Conservation (phyloP, 2,113 vertebrate species). For the Nansenia antarctica region DNA sequence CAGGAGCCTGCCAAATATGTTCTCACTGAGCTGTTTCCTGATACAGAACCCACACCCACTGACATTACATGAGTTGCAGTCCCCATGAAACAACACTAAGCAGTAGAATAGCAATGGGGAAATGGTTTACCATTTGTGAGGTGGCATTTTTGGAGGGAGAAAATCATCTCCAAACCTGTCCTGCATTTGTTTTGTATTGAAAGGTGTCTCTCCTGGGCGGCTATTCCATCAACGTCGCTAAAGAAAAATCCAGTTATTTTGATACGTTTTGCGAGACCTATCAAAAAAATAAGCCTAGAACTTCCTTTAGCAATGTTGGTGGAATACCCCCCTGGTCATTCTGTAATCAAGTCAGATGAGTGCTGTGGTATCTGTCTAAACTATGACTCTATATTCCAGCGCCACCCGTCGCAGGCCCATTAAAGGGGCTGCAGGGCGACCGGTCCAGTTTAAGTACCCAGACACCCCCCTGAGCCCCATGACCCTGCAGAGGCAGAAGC, state of each 20-base stretch:
- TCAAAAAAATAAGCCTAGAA: no score
- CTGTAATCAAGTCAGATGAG: neutral
- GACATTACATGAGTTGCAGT: constrained; percentile 66
- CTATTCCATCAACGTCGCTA: no score
- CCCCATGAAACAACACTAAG: neutral
- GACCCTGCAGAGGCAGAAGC: constrained; percentile 46
- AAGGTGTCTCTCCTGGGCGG: no score
- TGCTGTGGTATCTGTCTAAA: neutral
- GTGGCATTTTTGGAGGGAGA: no score
- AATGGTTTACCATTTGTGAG: neutral
- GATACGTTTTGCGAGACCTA: no score
- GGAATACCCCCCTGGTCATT: no score
- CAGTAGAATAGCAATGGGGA: no score
- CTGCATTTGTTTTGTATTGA: no score
- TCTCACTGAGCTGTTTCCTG: constrained; percentile 55
- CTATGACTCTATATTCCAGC: constrained; percentile 53
- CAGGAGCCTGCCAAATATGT: constrained; percentile 40
- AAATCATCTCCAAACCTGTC: no score
- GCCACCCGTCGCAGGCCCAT: constrained; percentile 66
- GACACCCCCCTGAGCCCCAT: constrained; percentile 55
- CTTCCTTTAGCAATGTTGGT: no score
- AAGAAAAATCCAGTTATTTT: no score
- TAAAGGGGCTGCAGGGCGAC: constrained; percentile 75
- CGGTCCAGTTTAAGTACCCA: constrained; percentile 67
- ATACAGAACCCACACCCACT: constrained; percentile 40